Base-by-base conservation (phyloP, 1,140 invertebrate genomes). In the Apis cerana region DNA sequence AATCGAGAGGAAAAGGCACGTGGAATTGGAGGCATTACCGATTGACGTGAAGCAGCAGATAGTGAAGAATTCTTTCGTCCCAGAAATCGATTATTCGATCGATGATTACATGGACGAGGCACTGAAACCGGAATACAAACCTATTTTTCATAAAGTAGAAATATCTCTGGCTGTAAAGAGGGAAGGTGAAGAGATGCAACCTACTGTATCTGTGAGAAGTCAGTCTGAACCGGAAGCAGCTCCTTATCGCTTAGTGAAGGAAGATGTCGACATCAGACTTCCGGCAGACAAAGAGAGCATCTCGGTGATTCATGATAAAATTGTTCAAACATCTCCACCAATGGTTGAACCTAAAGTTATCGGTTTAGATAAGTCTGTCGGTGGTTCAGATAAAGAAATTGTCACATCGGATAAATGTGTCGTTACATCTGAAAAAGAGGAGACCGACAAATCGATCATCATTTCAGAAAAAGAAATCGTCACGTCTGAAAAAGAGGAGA, bases 261-360 rank as follows among this genome's bases (percentile, higher is more conserved):
- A 94, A 75, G 90, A 93, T n/a, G 88, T 94, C 27, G 89, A 92
- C 21, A 93, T 93, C 43, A 88, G 75, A 69, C 61, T 93, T 11
- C 92, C 93, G 15, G 79, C 87, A 7, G 89, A 91, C 15, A 89
- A 80, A 10, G 89, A 93, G 85, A 91, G 72, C 59, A 74, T 86
- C 52, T 64, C 88, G 23, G 72, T 83, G 5, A 91, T 91, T 58
- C 75, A 89, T 56, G 88, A 89, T 43, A 91, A 94, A 80, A 88
- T 87, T 58, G 80, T 90, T 21, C 91, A 93, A 80, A 92, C 92
- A 84, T 86, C 88, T 33, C 68, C 77, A 21, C 68, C 43, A 1
- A 0, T 17, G 17, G 7, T 4, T 4, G 19, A 79, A 71, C n/a
- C 21, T 0, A 48, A 11, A 33, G 11, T 77, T 0, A 7, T 17